Base-by-base conservation (phyloP, 2,797 vertebrate species). In the Saxicola maurus region DNA sequence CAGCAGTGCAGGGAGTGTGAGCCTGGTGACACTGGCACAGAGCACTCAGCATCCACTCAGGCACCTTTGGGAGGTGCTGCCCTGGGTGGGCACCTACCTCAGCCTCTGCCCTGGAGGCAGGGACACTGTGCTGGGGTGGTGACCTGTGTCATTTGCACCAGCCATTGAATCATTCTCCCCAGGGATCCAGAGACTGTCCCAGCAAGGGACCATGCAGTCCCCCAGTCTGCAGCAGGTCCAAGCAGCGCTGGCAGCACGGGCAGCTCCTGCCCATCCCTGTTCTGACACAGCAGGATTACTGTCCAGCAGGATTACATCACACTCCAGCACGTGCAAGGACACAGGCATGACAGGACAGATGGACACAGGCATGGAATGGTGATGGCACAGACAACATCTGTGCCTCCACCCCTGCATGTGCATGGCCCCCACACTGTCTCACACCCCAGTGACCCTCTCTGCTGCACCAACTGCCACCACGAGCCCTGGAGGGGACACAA, bases 131-230 rank as follows among this genome's bases (percentile, higher is more conserved):
- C 15, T 8, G 4, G 16, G 11, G 3, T 21, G 38, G 48, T n/a
- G 33, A 30, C 4, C 11, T 0, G 0, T 43, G 57, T 8, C 7
- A 2, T 64, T 42, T 27, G 23, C 35, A 64, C 7, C 11, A 46
- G 5, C 7, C 23, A 1, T 0, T 27, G 8, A 52, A 3, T 52
- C 30, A 2, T 33, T 23, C 4, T 49, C 43, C 19, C 10, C 4
- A 3, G 20, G 43, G 35, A 61, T 37, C 17, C 59, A 5, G 74
- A 20, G 30, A 11, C 1, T 46, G 33, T 66, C 55, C n/a, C 51
- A 38, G 76, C n/a, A 19, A 0, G 45, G 48, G 13, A 51, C 17
- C 11, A 7, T 1, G 0, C 9, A 4, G 37, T 9, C 46, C 23
- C 42, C 84, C 30, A 27, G 71, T 3, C 7, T 9, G 59, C 75